Evolutionary conservation across 1,140 invertebrate species (phyloP).

Genomic region (Tigriopus japonicus): DNA sequence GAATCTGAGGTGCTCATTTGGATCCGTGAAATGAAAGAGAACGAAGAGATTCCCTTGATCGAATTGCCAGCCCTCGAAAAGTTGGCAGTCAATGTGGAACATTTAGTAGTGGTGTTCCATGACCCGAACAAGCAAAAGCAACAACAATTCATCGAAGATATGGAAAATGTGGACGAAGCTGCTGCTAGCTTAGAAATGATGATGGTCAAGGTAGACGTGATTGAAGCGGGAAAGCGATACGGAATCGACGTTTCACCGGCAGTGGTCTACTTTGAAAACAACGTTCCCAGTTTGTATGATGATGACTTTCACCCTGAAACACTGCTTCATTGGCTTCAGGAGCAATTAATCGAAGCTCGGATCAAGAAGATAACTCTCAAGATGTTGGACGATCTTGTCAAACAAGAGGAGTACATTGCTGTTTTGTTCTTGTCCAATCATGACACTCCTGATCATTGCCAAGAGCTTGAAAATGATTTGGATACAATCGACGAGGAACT

Average conservation of each 20-base stretch:
- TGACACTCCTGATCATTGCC: slow-evolving; percentile 68
- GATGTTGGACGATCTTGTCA: slow-evolving; percentile 55
- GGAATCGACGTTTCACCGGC: slow-evolving; percentile 66
- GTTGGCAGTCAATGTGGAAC: slow-evolving; percentile 5
- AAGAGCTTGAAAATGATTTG: slow-evolving; percentile 62
- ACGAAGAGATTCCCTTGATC: background rate
- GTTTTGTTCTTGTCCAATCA: slow-evolving; percentile 58
- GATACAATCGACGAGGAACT: slow-evolving; percentile 91
- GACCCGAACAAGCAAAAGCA: slow-evolving; percentile 10
- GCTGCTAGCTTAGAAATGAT: slow-evolving; percentile 85
- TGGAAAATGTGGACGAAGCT: slow-evolving; percentile 88
- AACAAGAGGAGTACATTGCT: slow-evolving; percentile 71
- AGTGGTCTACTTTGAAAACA: slow-evolving; percentile 77
- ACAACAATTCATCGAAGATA: slow-evolving; percentile 21
- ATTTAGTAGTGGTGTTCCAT: slow-evolving; percentile 13
- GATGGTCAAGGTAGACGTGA: slow-evolving; percentile 83
- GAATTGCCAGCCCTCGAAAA: slow-evolving; percentile 4
- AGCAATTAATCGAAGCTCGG: slow-evolving; percentile 73
- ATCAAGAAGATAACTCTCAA: slow-evolving; percentile 72
- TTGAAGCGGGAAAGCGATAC: slow-evolving; percentile 74
- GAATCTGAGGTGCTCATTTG: slow-evolving; percentile 1
- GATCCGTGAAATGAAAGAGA: slow-evolving; percentile 4
- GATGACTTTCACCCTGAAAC: slow-evolving; percentile 54
- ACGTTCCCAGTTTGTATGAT: slow-evolving; percentile 86
- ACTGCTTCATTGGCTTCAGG: slow-evolving; percentile 75